Base-by-base conservation (phyloP, 92 coral and sea anemone species). In the Umimayanthus chanpuru region DNA sequence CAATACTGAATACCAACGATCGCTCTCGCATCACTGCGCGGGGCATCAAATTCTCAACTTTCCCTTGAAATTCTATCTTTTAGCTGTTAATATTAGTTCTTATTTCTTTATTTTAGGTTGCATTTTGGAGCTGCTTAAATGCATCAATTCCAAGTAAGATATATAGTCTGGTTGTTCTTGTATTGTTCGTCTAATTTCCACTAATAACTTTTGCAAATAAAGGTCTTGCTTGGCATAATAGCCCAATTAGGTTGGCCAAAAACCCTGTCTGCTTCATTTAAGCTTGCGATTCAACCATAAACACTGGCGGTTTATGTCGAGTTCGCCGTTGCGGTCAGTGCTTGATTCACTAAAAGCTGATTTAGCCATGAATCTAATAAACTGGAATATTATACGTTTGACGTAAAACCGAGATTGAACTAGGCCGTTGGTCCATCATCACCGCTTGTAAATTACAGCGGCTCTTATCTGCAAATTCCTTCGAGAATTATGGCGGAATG, bases 131-230 rank as follows among this genome's bases (percentile, higher is more conserved):
- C 81, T 95, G 98, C 87, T 87, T 95, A 90, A 95, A 95, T 89
- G 89, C 56, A 39, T 85, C 96, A 61, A 95, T 92, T 87, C 94
- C 96, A 90, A 95, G 98, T 95, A 79, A 92, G 94, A 55, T 81
- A 49, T 47, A 43, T 79, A 68, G 44, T 80, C 90, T 82, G 70
- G 81, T 86, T 94, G 87, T 91, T 86, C 47, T 43, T 85, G 98
- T 82, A 95, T 95, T 95, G 98, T 95, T 95, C 89, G 88, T 93
- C 89, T 92, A 95, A 95, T 95, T 95, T 91, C 92, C 82, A 86
- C 98, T 97, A 97, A 97, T 96, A 96, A 95, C 98, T 97, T 95
- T 95, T 97, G 96, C 99, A 97, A 97, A 95, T 95, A 97, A 97
- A 96, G 96, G 94, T 89, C 96, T 97, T 94, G 96, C 95, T 92